Base-by-base conservation (phyloP, 2,113 vertebrate genomes). In the Lonchura striata region DNA sequence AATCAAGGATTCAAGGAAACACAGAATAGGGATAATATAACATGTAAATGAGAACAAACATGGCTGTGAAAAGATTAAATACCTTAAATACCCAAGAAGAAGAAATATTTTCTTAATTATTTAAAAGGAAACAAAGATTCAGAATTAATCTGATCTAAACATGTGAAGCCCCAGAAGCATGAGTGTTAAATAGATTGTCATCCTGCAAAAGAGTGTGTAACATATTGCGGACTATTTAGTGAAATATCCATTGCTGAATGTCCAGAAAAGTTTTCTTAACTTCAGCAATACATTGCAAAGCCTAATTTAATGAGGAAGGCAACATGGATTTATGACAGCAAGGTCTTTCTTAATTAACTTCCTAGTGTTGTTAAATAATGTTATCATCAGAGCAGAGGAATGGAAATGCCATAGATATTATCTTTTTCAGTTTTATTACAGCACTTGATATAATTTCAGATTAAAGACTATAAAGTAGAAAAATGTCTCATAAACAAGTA, bases 341-440 rank as follows among this genome's bases (percentile, higher is more conserved):
- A 97, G 95, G 81, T 70, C 82, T 90, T 96, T 95, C 97, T 98
- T 97, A 97, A 98, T 97, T 96, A 98, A 97, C 93, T 90, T 60
- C 52, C 88, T 70, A 57, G 60, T 97, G 95, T 96, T 97, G 92
- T 95, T 95, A 97, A 97, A 96, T 91, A 95, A 94, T 96, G 92
- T 96, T 97, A 97, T 97, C 97, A 97, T 81, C 70, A 41, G 87
- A 92, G 92, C 78, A 95, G 95, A 97, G 95, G 94, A 96, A 95
- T 93, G 95, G 86, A 96, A 94, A 97, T 94, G 95, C 91, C 94
- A 75, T 52, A 96, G 95, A 95, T 97, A 96, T 64, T 96, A 97
- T 98, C 97, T 96, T 75, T 89, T 95, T 93, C 68, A 65, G 54
- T 96, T 96, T 96, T 97, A 96, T 96, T 83, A 94, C 95, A 96